Percentiles rank a stretch among this genome's conserved stretches.
phyloP scores from a whole-genome alignment of 2,797 vertebrate species.

The Percopsis omiscomaycus region DNA sequence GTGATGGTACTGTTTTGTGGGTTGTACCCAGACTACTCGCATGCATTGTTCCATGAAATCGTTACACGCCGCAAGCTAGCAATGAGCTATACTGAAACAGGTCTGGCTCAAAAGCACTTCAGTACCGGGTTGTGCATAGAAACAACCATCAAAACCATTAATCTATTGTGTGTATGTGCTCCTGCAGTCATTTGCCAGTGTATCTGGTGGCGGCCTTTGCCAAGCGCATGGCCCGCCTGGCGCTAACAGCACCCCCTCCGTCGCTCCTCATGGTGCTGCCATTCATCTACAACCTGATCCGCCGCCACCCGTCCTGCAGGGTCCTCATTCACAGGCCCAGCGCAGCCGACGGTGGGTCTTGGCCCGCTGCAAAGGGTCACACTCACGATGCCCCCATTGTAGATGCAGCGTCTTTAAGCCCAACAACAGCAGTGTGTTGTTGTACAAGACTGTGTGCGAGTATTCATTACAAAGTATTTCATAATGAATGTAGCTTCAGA shows the following conservation, averaged over 20 bases:
- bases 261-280: constrained; percentile 87
- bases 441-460: no score
- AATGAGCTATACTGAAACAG: no score
- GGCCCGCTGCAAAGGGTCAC: background rate
- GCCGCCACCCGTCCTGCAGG: constrained; percentile 87
- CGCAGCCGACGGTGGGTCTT: constrained; percentile 61
- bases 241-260: constrained; percentile 87
- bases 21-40: background rate
- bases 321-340: constrained; percentile 86
- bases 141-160: no score
- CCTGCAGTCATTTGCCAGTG: constrained; percentile 85
- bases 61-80: no score
- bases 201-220: constrained; percentile 93
- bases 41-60: no score
- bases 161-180: constrained; percentile 9
- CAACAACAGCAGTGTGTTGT: background rate
- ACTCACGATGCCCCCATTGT: background rate
- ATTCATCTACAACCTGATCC: constrained; percentile 92
- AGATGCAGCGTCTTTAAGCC: background rate
- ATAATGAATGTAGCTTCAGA: no score
- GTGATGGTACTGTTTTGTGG: background rate
- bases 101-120: no score
- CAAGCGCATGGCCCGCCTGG: constrained; percentile 88
- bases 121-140: no score
- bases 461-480: no score